Evolutionary conservation across 2,797 vertebrate genomes (phyloP).

Genomic region (Prunella strophiata): DNA sequence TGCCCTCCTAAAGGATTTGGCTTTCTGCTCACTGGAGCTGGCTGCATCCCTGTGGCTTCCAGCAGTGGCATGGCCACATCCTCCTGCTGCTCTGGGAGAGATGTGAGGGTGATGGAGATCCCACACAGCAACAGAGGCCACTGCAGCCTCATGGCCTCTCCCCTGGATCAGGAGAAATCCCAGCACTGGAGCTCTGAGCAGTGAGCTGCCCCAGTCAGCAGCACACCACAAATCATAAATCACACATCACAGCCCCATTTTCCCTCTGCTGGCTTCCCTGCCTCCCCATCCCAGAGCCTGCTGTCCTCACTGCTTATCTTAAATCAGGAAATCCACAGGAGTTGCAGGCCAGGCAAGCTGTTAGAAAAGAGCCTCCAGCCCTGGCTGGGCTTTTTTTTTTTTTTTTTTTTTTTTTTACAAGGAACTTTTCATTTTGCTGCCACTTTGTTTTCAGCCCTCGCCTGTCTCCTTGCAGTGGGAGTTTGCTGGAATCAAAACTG

Average conservation of each 20-base stretch:
- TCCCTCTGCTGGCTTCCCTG: not conserved
- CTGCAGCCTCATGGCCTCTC: not conserved
- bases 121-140: rapidly evolving
- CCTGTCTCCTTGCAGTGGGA: conserved; percentile 39
- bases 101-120: not conserved
- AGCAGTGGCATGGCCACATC: not conserved
- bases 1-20: not conserved
- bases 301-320: conserved; percentile 32
- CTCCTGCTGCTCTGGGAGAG: not conserved
- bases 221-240: not conserved
- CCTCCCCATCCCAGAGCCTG: not conserved
- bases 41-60: rapidly evolving
- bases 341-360: not conserved
- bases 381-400: not conserved
- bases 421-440: conserved; percentile 2
- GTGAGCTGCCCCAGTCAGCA: not conserved
- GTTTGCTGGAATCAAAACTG: conserved; percentile 36
- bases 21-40: not conserved
- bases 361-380: conserved; percentile 1
- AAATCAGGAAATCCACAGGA: conserved; percentile 36
- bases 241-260: not conserved
- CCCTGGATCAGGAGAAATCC: not conserved
- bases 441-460: conserved; percentile 37
- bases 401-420: not conserved
- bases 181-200: not conserved